Evolutionary conservation across 1,140 invertebrate genomes (phyloP).

Genomic region (Brachionus angularis): DNA sequence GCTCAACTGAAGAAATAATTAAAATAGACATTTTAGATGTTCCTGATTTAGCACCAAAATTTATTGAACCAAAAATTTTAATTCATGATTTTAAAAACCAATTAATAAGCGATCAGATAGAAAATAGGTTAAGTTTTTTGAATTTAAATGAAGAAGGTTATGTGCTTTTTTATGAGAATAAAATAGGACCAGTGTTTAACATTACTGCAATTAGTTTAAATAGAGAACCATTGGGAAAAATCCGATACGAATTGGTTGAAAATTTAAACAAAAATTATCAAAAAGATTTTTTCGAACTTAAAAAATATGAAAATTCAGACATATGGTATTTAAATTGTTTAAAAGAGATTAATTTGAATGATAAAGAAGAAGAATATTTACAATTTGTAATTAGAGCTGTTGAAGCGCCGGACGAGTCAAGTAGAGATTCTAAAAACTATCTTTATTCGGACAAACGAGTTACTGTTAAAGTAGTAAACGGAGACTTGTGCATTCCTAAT

Average conservation of each 20-base stretch:
- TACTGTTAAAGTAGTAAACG: slow-evolving; percentile 24
- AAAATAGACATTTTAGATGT: slow-evolving; percentile 27
- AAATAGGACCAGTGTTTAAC: slow-evolving; percentile 23
- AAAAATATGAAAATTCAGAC: slow-evolving; percentile 1
- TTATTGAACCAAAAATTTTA: slow-evolving; percentile 20
- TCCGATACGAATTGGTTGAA: slow-evolving; percentile 15
- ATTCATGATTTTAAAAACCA: slow-evolving; percentile 1
- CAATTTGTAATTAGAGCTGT: slow-evolving; percentile 17
- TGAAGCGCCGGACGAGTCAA: neutral
- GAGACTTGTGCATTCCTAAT: slow-evolving; percentile 28
- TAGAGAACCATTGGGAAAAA: slow-evolving; percentile 12
- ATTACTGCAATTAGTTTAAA: slow-evolving; percentile 13
- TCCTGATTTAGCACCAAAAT: slow-evolving; percentile 20
- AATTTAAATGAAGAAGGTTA: slow-evolving; percentile 14
- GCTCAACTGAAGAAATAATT: slow-evolving; percentile 4
- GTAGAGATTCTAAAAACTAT: neutral
- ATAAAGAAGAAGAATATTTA: slow-evolving; percentile 22
- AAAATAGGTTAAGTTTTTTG: neutral
- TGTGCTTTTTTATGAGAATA: slow-evolving; percentile 42
- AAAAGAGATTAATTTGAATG: neutral
- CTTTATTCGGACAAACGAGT: slow-evolving; percentile 16
- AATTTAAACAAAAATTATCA: neutral
- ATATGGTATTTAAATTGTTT: slow-evolving; percentile 27
- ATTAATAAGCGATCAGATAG: no score
- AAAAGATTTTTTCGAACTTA: slow-evolving; percentile 15